Base-by-base conservation (phyloP, 2,113 vertebrate species). In the Arenaria interpres region DNA sequence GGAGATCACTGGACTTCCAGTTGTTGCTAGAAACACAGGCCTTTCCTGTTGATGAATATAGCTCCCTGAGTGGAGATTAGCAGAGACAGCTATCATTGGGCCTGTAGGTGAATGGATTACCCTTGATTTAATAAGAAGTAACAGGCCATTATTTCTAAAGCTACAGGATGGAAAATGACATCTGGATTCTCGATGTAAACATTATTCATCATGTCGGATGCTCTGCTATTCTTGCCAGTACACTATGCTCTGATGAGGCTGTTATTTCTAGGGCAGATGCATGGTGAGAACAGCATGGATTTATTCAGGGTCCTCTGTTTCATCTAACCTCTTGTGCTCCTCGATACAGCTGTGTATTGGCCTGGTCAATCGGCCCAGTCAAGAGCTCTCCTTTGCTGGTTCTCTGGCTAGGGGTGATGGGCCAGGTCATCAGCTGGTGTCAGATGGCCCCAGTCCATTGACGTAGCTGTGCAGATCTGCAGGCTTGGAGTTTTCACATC, bases 91-190 rank as follows among this genome's bases (percentile, higher is more conserved):
- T 89, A 78, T 93, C 14, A 10, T 73, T 90, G 96, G 92, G 86
- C 88, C 92, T 97, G 76, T 81, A 95, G 92, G 95, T 96, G 95
- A 97, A 95, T 82, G 92, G 95, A 96, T 96, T 96, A 92, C 87
- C 85, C 82, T 95, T 97, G 95, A 95, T 95, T 97, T 97, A 96
- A 96, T 93, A 95, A 87, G 91, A 95, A 96, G 94, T 95, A 96
- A 93, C 96, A 97, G 85, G 79, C 75, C 94, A 95, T 96, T 97
- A 95, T 97, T 97, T 95, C 94, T 91, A 89, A 91, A 97, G 91
- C 79, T 93, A 96, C 89, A 78, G 93, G 95, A 96, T 90, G 95
- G 96, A 93, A 96, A 96, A 95, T 95, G 96, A 95, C 95, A 95
- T 93, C 93, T 95, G 95, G 91, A 94, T 96, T 95, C 93, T 60